Percentiles rank a stretch among this genome's conserved stretches.
Conservation (phyloP, 2,797 vertebrate species). For the Kryptopterus vitreolus region DNA sequence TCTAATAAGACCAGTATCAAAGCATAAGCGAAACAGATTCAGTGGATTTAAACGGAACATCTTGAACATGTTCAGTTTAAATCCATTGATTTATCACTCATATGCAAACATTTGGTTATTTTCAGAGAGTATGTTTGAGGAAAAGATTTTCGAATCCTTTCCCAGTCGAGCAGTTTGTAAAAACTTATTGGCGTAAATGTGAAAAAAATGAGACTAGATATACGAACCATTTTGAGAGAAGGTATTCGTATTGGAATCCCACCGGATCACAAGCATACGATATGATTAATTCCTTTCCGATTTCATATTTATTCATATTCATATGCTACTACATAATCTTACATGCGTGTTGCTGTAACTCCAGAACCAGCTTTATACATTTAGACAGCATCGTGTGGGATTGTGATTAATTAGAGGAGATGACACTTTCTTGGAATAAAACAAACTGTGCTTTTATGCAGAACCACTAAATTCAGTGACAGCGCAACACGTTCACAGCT, state of each 20-base stretch:
- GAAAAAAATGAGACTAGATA: not conserved
- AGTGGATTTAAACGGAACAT: not conserved
- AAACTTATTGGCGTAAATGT: not conserved
- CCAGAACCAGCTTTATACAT: too few species aligned
- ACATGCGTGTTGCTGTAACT: not conserved
- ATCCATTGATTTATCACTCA: not conserved
- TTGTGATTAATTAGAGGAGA: not conserved
- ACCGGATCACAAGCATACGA: not conserved
- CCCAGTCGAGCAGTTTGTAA: not conserved
- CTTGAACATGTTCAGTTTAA: too few species aligned
- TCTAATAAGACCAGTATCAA: not conserved
- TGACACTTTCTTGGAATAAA: constrained; percentile 1
- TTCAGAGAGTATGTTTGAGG: not conserved
- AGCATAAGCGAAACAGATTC: not conserved
- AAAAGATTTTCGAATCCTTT: not conserved
- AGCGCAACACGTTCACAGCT: constrained; percentile 26
- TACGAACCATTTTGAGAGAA: not conserved
- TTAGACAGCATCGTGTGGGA: not conserved
- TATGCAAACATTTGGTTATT: not conserved
- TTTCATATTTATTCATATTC: not conserved
- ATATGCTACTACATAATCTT: not conserved
- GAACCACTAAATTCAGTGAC: constrained; percentile 7
- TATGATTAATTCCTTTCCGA: not conserved
- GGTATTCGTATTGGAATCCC: not conserved
- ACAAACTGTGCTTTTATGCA: not conserved